These are phyloP conservation scores for Dorcus parallelipipedus DNA, from an alignment of 2,888 invertebrate genomes.

Conservation along the genomic window DNA sequence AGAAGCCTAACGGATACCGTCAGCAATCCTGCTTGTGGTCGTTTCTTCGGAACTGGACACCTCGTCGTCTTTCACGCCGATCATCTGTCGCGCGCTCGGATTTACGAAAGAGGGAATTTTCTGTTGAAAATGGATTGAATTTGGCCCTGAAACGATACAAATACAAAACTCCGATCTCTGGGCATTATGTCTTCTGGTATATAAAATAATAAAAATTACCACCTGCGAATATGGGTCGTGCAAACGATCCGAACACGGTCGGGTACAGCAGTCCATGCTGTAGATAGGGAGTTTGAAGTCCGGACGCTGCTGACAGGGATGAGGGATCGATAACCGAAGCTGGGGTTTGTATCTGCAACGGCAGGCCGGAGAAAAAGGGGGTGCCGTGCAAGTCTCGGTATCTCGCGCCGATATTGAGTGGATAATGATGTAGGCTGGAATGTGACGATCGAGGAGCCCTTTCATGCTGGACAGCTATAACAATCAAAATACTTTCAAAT, in stretches of 20 bases:
- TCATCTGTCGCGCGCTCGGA: conserved; percentile 1
- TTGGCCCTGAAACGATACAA: not conserved
- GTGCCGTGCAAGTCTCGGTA: conserved; percentile 34
- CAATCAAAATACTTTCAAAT: not conserved
- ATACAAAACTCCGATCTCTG: too few species aligned
- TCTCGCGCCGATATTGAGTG: conserved; percentile 36
- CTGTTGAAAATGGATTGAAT: conserved; percentile 6
- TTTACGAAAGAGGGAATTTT: conserved; percentile 2
- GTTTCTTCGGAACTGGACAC: conserved; percentile 74
- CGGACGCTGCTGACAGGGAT: conserved; percentile 12
- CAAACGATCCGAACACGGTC: conserved; percentile 44
- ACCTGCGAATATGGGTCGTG: conserved; percentile 36
- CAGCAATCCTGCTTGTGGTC: not conserved
- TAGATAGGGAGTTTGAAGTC: conserved; percentile 33
- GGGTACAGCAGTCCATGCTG: conserved; percentile 45
- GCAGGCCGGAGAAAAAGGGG: conserved; percentile 37
- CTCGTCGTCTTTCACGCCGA: conserved; percentile 63
- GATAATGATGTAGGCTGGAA: conserved; percentile 38
- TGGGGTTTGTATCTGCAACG: conserved; percentile 38
- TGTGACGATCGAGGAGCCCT: conserved; percentile 68
- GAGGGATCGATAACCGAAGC: conserved; percentile 12
- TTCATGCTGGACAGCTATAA: conserved; percentile 87
- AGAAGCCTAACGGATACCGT: not conserved
- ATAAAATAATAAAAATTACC: too few species aligned
- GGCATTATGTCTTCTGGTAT: too few species aligned